phyloP scores from a whole-genome alignment of 2,888 invertebrate species.

The Oscheius sp. region DNA sequence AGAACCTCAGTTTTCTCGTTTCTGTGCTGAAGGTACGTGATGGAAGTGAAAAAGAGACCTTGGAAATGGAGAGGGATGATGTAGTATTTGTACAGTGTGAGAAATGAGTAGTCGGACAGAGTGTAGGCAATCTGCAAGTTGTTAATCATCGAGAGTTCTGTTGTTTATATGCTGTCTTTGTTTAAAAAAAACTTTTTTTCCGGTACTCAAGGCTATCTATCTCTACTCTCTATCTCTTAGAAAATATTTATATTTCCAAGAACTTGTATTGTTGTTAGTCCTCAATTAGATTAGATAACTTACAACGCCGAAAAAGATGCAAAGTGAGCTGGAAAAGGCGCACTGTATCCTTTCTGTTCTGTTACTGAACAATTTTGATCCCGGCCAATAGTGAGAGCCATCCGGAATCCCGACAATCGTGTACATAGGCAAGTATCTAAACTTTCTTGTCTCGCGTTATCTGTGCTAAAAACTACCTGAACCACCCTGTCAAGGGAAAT shows the following conservation, averaged over 20 bases:
- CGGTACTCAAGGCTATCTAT: too few relatives aligned
- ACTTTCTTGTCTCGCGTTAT: background rate
- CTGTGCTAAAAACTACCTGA: constrained; percentile 47
- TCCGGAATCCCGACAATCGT: constrained; percentile 69
- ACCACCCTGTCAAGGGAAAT: constrained; percentile 66
- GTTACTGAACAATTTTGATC: constrained; percentile 62
- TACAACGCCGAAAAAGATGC: constrained; percentile 58
- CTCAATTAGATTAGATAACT: constrained; percentile 14
- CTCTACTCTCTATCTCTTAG: too few relatives aligned
- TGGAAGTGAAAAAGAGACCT: constrained; percentile 57
- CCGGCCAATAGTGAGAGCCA: constrained; percentile 71
- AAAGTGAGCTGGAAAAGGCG: constrained; percentile 57
- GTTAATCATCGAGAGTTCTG: background rate
- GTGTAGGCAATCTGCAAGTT: constrained; percentile 41
- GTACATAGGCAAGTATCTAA: constrained; percentile 57
- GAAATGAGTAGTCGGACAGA: constrained; percentile 39
- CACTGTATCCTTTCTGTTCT: constrained; percentile 66
- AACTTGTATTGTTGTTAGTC: too few relatives aligned
- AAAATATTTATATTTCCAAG: too few relatives aligned
- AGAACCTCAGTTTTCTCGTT: constrained; percentile 46
- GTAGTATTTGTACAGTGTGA: constrained; percentile 45
- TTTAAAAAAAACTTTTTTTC: too few relatives aligned
- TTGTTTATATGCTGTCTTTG: too few relatives aligned
- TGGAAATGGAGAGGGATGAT: constrained; percentile 48
- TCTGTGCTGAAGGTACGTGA: constrained; percentile 60